Evolutionary conservation across 2,797 vertebrate genomes (phyloP).

Genomic region (Antrozous pallidus): DNA sequence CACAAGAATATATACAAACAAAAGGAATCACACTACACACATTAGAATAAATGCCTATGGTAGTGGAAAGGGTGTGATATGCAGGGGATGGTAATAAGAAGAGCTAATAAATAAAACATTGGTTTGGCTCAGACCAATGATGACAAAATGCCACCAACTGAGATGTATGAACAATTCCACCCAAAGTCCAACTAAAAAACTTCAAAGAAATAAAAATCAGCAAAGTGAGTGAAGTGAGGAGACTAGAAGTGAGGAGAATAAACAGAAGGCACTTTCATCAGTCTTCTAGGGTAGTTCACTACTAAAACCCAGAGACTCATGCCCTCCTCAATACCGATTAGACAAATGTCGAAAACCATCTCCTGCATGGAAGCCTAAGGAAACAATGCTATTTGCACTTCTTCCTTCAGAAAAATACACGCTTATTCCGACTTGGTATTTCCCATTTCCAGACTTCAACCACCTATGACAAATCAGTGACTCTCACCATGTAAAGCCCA

Average conservation of each 20-base stretch:
- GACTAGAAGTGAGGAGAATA: background rate
- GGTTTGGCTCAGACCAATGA: background rate
- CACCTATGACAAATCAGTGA: conserved; percentile 27
- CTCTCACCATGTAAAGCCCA: conserved; percentile 23
- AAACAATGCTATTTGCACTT: background rate
- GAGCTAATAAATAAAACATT: background rate
- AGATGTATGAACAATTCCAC: background rate
- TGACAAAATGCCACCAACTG: background rate
- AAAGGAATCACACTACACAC: background rate
- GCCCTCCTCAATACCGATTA: background rate
- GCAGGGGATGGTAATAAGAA: background rate
- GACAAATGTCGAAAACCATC: background rate
- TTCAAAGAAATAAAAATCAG: conserved; percentile 5
- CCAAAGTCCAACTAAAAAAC: background rate
- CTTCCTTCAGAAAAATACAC: conserved; percentile 8
- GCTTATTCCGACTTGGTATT: background rate
- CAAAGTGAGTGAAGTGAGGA: background rate
- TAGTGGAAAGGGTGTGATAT: background rate
- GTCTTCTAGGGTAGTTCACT: background rate
- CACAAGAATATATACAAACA: background rate
- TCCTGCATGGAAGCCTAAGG: background rate
- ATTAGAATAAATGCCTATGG: background rate
- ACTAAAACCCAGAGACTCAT: background rate
- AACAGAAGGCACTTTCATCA: background rate
- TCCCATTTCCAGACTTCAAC: conserved; percentile 37